Evolutionary conservation across 2,797 vertebrate species (phyloP).

Genomic region (Myotis daubentonii): DNA sequence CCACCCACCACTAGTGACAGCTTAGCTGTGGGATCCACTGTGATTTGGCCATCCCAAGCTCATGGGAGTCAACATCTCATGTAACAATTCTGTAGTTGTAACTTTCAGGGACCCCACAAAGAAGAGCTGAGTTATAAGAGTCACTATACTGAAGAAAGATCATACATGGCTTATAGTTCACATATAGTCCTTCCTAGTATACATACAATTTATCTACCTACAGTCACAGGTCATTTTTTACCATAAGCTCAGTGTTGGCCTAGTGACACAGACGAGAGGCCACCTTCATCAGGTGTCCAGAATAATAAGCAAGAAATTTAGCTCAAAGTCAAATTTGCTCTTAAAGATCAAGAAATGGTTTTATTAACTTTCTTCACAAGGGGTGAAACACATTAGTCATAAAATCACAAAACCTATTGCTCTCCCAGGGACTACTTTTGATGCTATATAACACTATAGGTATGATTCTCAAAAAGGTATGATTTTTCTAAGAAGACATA

Average conservation of each 20-base stretch:
- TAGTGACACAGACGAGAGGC: not conserved
- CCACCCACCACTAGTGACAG: not conserved
- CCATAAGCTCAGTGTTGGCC: not conserved
- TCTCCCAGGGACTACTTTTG: not conserved
- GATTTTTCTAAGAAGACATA: not conserved
- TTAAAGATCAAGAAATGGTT: not conserved
- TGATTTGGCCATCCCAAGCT: not conserved
- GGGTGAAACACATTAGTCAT: not conserved
- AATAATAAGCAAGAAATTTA: not conserved
- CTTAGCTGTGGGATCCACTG: not conserved
- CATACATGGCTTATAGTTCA: not conserved
- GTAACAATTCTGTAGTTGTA: not conserved
- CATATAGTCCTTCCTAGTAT: not conserved
- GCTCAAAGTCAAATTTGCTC: not conserved
- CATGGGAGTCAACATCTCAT: not conserved
- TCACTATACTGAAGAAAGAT: not conserved
- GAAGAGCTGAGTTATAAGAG: not conserved
- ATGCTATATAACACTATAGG: not conserved
- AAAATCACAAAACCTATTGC: not conserved
- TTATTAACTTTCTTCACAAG: not conserved
- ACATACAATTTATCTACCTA: not conserved
- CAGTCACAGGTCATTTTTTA: not conserved
- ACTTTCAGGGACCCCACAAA: not conserved
- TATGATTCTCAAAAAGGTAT: not conserved
- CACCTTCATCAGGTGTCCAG: not conserved